Evolutionary conservation across 2,113 vertebrate genomes (phyloP), one percentile per base, ranked within the genome.

Genomic region (Hyperopisus bebe): DNA sequence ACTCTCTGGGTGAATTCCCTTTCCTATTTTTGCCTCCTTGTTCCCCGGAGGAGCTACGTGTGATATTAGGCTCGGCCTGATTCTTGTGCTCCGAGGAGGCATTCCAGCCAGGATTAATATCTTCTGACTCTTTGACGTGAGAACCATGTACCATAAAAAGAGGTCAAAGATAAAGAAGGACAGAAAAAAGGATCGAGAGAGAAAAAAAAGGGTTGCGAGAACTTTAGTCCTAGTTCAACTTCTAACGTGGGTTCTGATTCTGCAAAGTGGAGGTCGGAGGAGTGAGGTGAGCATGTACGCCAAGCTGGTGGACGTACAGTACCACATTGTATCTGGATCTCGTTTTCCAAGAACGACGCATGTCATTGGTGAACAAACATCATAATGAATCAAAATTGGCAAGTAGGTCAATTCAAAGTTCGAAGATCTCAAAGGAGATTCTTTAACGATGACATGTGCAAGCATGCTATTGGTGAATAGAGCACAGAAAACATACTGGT

Each of bases 81-180:
- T 90, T 86, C 84, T 90, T 39, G 44, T 87, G 85, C 83, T 87
- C 89, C 7, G 89, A 87, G 85, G 46, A 74, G 89, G 62, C 62
- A 87, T 44, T 87, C 55, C 58, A 90, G 83, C 62, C 44, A 87
- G 62, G 89, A 90, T 90, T 90, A 87, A 90, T 90, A 87, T 90
- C 55, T 66, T 90, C 89, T 87, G 84, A 53, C 44, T 86, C 89
- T 89, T 89, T 89, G 50, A 89, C 80, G 80, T 86, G 39, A 58
- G 55, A 85, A 82, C 70, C 70, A 89, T 82, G 88, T 51, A 51
- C 44, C 88, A 80, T 82, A 82, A 80, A 89, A 89, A 82, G 66
- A 88, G 87, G 87, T 88, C 87, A 66, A 62, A 88, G 35, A 62
- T 62, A 46, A 44, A 88, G 85, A 88, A 66, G 48, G 35, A 80